Evolutionary conservation across 2,113 vertebrate species (phyloP).

Genomic region (Rhabdomys dilectus): DNA sequence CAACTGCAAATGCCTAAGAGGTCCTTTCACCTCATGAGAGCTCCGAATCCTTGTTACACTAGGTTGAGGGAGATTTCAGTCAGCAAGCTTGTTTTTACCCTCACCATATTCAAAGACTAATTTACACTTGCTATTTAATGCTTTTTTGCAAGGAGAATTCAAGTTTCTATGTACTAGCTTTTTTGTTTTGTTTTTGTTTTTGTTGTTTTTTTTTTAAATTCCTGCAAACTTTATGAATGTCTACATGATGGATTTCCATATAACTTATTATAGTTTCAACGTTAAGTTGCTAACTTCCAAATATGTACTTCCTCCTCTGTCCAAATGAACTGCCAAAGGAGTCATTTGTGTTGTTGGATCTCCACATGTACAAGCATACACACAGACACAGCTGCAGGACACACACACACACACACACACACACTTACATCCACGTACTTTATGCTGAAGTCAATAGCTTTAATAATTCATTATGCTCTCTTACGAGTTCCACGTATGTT

Average conservation of each 20-base stretch:
- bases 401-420: not conserved
- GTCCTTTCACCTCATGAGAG: not conserved
- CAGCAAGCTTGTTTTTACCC: not conserved
- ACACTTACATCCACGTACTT: not conserved
- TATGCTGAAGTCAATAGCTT: not conserved
- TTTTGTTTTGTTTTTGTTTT: too few species aligned
- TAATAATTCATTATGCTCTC: not conserved
- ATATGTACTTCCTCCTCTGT: not conserved
- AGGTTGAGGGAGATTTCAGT: not conserved
- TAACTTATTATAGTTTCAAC: not conserved
- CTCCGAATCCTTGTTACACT: not conserved
- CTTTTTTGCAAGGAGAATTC: not conserved
- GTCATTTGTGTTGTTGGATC: not conserved
- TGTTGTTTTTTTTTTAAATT: not conserved
- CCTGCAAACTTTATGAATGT: not conserved
- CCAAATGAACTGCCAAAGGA: not conserved
- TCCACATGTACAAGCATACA: not conserved
- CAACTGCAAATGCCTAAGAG: not conserved
- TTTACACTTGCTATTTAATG: not conserved
- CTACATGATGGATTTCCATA: not conserved
- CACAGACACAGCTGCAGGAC: too few species aligned
- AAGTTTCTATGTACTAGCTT: not conserved
- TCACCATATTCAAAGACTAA: not conserved
- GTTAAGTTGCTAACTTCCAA: not conserved
- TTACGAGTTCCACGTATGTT: not conserved